Base-by-base conservation (phyloP, 1,140 invertebrate species). In the Achatina immaculata region DNA sequence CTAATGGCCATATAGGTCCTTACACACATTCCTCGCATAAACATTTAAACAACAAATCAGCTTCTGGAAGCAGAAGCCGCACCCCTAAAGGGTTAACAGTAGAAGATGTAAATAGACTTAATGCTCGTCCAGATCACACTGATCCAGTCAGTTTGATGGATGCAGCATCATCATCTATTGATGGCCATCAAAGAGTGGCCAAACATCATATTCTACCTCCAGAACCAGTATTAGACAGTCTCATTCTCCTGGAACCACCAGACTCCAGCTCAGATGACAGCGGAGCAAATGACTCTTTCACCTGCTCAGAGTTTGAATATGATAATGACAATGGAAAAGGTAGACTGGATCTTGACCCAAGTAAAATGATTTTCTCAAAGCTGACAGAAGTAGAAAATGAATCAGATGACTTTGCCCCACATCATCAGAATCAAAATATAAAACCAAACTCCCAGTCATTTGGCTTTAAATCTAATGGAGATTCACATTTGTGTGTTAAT, bases 281-380 rank as follows among this genome's bases (percentile, higher is more conserved):
- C 66, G 84, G 84, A 89, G 96, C 96, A 4, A 98, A 98, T 91
- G 97, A 99, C 88, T 98, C 97, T 82, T 99, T 99, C 92, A 99
- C 97, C 0, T 99, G 97, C 91, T 99, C 97, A 0, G 97, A 99
- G 92, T 98, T 98, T 88, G 97, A 99, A 90, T 98, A 98, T 89
- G 97, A 99, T 80, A 88, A 87, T 83, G 91, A 97, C 88, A 78
- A 80, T 36, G 42, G 16, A 84, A 90, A 93, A 74, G 87, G 87
- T n/a, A 89, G 89, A 45, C 92, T 93, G 75, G 93, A 93, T 79
- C 92, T 92, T 84, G 89, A 91, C 68, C 87, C 90, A 16, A 88
- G 86, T 40, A 91, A 93, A 82, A 93, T 94, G 84, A 93, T 94
- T 69, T 95, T 95, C 89, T 94, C 94, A 9, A 96, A 96, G 90